Base-by-base conservation (phyloP, 2,888 invertebrate genomes). In the Notodonta dromedarius region DNA sequence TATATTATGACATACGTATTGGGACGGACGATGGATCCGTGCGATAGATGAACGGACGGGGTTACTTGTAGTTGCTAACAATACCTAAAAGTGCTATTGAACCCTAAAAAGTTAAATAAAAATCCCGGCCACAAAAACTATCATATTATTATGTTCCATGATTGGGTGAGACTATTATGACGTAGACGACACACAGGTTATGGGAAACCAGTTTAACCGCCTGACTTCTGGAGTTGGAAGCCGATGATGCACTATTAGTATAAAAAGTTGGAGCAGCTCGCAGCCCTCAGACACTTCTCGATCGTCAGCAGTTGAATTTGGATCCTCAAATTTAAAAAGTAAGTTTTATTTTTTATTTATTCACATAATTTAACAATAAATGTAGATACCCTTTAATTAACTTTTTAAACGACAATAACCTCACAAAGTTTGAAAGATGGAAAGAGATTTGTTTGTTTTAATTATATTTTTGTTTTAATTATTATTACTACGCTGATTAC, bases 131-230 rank as follows among this genome's bases (percentile, higher is more conserved):
- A 9, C 16, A 50, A 61, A 59, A 59, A 42, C 44, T 40, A 24
- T 14, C 13, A 60, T 60, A 52, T 40, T 50, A 39, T 58, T 63
- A 64, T 59, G 51, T 64, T 69, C 56, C 60, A 64, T 55, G 56
- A 57, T 50, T 48, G n/a, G 46, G 14, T 24, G 24, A 57, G n/a
- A n/a, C n/a, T n/a, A 48, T 48, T 12, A 40, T 67, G 63, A 69
- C 64, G 63, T 68, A 59, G 57, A 56, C 39, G 62, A 69, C 62
- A 63, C 67, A 60, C 58, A 56, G 32, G 67, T 73, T 71, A 63
- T 65, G 11, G 42, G 69, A 75, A 71, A 78, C 77, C 52, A 9
- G 78, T 75, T 76, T 71, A n/a, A 14, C 53, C 32, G 9, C 46
- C 54, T 46, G 50, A 57, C 55, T 44, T 60, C 59, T 39, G 65